A percentile compares a stretch with the other conserved stretches of the same genome.
These are phyloP conservation scores for Xenus cinereus DNA, from an alignment of 2,113 vertebrate species.

Conservation along the genomic window DNA sequence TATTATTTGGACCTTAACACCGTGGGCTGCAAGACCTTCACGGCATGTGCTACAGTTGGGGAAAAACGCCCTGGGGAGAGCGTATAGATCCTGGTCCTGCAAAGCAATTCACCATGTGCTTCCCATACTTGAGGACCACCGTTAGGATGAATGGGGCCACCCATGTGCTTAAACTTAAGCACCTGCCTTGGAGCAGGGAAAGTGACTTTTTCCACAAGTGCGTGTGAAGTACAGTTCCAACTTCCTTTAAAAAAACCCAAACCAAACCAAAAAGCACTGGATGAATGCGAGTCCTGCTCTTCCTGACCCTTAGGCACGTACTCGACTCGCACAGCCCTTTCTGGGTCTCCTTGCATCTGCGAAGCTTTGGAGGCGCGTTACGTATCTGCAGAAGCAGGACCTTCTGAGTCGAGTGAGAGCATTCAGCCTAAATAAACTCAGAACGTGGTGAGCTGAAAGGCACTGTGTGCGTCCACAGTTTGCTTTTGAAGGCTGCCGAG, in stretches of 20 bases:
- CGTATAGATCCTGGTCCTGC: neutral
- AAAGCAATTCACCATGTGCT: neutral
- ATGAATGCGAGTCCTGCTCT: neutral
- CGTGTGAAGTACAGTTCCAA: neutral
- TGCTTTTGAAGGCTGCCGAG: neutral
- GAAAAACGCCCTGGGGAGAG: neutral
- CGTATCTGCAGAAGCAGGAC: neutral
- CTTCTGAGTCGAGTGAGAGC: neutral
- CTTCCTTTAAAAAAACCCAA: neutral
- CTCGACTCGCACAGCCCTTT: neutral
- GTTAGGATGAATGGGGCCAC: neutral
- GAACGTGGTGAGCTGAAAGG: neutral
- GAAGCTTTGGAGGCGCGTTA: accelerated
- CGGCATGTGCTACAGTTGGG: neutral
- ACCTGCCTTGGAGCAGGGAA: slow-evolving; percentile 5
- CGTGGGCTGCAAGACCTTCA: neutral
- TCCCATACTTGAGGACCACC: neutral
- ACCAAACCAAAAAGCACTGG: neutral
- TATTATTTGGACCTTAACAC: neutral
- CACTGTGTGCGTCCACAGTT: neutral
- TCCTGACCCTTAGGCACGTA: neutral
- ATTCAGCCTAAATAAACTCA: neutral
- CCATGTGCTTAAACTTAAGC: slow-evolving; percentile 57
- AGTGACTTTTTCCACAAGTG: neutral
- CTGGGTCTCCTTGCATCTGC: neutral